Conservation (phyloP, 1,140 invertebrate genomes). For the Berghia stephanieae region DNA sequence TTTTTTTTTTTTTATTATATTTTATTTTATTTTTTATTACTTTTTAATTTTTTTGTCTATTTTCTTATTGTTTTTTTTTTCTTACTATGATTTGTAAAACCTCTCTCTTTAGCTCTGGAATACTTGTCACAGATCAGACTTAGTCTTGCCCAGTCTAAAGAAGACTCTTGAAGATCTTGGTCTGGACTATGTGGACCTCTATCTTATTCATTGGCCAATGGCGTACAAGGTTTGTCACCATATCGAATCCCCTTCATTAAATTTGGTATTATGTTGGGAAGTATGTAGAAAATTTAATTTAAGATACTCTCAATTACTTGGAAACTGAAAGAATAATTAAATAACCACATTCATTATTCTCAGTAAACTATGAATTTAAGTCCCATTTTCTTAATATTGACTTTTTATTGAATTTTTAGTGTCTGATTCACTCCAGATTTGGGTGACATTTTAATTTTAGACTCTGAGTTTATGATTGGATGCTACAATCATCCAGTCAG, state of each 20-base stretch:
- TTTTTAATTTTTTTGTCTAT: neutral
- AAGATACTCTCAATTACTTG: neutral
- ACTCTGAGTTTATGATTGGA: too few relatives aligned
- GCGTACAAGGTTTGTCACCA: constrained; percentile 74
- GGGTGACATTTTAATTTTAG: too few relatives aligned
- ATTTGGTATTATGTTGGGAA: neutral
- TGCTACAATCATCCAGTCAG: too few relatives aligned
- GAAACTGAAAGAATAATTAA: neutral
- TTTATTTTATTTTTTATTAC: too few relatives aligned
- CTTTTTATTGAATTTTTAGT: too few relatives aligned
- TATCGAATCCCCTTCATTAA: neutral
- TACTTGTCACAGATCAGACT: constrained; percentile 75
- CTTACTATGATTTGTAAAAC: neutral
- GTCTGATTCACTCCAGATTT: too few relatives aligned
- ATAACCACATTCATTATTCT: too few relatives aligned
- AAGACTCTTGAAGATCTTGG: constrained; percentile 76
- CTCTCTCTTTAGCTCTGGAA: constrained; percentile 79
- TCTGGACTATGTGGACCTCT: constrained; percentile 84
- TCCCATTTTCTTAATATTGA: too few relatives aligned
- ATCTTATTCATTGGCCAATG: constrained; percentile 86
- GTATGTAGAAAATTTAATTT: neutral
- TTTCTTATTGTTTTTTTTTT: neutral
- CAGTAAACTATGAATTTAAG: too few relatives aligned
- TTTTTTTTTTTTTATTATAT: too few relatives aligned
- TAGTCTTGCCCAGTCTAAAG: constrained; percentile 73